These are phyloP conservation scores for Sclerurus mexicanus DNA, from an alignment of 2,113 vertebrate species.

Conservation along the genomic window DNA sequence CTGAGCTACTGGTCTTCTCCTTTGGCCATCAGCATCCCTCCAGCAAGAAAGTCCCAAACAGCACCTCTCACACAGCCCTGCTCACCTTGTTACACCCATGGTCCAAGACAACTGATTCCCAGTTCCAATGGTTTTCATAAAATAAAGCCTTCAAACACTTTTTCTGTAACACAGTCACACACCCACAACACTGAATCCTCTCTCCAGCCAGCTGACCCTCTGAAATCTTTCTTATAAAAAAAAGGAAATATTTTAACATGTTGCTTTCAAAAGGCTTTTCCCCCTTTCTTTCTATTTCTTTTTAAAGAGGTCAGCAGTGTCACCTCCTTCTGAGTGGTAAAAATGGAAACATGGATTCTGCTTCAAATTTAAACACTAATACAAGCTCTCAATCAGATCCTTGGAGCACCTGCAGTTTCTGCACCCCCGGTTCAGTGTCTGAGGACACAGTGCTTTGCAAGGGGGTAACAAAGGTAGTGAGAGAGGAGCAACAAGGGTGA, in stretches of 20 bases:
- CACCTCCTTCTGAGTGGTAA: neutral
- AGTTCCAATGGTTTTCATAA: neutral
- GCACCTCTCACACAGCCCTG: neutral
- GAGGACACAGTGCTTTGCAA: neutral
- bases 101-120: neutral
- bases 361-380: neutral
- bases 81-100: neutral
- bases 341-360: neutral
- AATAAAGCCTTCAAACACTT: neutral
- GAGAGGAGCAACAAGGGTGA: neutral
- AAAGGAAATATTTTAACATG: neutral
- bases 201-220: neutral
- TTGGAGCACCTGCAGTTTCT: neutral
- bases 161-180: neutral
- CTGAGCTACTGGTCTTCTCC: neutral
- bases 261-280: neutral
- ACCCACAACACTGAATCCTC: neutral
- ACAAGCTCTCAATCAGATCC: neutral
- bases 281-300: neutral
- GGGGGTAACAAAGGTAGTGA: rapidly evolving
- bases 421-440: rapidly evolving
- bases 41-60: neutral
- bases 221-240: neutral
- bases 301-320: neutral
- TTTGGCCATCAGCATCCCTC: neutral